Evolutionary conservation across 92 coral and sea anemone species (phyloP).

Genomic region (Epizoanthus stellaris): DNA sequence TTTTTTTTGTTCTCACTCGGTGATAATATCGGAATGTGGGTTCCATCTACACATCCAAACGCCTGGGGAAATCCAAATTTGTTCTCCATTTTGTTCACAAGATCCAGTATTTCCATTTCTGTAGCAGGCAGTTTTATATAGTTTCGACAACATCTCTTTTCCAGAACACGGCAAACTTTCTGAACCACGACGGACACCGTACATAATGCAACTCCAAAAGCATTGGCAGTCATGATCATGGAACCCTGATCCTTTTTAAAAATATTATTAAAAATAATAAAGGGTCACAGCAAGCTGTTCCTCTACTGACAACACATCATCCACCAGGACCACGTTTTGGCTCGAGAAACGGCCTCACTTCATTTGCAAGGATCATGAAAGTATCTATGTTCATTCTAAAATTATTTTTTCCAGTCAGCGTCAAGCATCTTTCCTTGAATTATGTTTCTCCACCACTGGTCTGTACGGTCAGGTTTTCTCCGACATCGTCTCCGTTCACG

Average conservation of each 20-base stretch:
- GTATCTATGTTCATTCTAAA: conserved; percentile 4
- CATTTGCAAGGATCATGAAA: conserved; percentile 23
- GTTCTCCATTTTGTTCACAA: conserved; percentile 39
- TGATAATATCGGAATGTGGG: conserved; percentile 42
- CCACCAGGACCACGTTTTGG: background rate
- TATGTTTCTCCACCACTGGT: conserved; percentile 33
- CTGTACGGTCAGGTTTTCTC: conserved; percentile 24
- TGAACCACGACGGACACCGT: conserved; percentile 44
- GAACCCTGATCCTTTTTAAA: conserved; percentile 15
- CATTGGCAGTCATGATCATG: conserved; percentile 48
- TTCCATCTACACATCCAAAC: conserved; percentile 37
- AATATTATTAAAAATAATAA: conserved; percentile 23
- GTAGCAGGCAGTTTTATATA: conserved; percentile 40
- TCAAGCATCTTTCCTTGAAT: background rate
- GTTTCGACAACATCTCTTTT: conserved; percentile 23
- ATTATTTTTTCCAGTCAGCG: conserved; percentile 34
- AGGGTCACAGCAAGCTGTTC: conserved; percentile 48
- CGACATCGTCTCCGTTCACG: conserved; percentile 7
- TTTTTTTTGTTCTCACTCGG: conserved; percentile 18
- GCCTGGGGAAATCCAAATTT: conserved; percentile 52
- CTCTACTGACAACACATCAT: conserved; percentile 28
- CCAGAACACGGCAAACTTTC: conserved; percentile 30
- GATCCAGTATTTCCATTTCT: conserved; percentile 42
- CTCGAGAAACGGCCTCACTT: conserved; percentile 1
- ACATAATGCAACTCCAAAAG: conserved; percentile 54